A percentile compares a stretch with the other conserved stretches of the same genome.
Evolutionary conservation across 2,888 invertebrate species (phyloP).

Genomic region (Disparrhopalites patrizii): DNA sequence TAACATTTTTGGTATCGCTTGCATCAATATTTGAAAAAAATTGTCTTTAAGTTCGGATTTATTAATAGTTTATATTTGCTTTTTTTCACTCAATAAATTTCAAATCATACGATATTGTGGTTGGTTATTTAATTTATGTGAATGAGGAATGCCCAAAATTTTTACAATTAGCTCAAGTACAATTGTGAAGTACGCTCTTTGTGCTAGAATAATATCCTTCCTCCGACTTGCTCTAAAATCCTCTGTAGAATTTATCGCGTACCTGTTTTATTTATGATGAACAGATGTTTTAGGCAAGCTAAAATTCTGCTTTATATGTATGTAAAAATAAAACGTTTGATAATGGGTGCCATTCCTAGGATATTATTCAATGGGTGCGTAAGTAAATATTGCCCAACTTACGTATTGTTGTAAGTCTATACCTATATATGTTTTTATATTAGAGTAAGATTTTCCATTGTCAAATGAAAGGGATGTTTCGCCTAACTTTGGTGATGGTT

Average conservation of each 20-base stretch:
- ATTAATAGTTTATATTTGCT: no score
- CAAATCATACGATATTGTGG: background rate
- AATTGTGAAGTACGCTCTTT: background rate
- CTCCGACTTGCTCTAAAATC: conserved; percentile 9
- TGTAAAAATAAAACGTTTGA: conserved; percentile 20
- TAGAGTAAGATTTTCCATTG: no score
- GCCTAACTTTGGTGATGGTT: no score
- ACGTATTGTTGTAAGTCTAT: background rate
- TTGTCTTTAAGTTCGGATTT: no score
- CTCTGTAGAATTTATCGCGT: conserved; percentile 18
- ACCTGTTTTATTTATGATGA: background rate
- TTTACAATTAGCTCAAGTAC: no score
- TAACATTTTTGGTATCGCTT: background rate
- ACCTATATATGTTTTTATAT: background rate
- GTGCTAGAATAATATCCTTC: background rate
- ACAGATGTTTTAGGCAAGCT: background rate
- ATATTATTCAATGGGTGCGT: background rate
- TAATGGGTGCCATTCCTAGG: conserved; percentile 20
- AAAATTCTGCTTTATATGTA: conserved; percentile 3
- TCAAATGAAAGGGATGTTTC: no score
- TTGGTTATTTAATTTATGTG: no score
- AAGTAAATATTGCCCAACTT: background rate
- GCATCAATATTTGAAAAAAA: background rate
- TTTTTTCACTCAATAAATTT: no score
- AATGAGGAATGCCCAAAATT: no score